Percentiles rank a stretch among this genome's conserved stretches.
These are phyloP conservation scores for Chromoteleia sp. DNA, from an alignment of 2,888 invertebrate genomes.

Conservation along the genomic window DNA sequence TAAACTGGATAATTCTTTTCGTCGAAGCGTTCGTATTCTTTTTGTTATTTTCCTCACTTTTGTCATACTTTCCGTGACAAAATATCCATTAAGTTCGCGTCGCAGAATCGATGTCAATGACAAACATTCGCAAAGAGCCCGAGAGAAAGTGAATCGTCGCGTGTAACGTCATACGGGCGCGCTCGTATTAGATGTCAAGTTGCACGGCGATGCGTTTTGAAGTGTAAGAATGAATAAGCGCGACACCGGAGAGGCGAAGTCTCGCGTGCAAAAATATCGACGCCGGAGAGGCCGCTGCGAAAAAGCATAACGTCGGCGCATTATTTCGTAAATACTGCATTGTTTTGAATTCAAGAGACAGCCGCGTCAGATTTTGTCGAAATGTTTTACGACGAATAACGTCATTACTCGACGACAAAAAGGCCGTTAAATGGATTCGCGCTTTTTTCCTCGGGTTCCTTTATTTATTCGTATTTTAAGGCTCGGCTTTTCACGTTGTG, in stretches of 20 bases:
- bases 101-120: conserved; percentile 29
- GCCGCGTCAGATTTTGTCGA: conserved; percentile 49
- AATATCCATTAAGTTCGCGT: conserved; percentile 34
- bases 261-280: conserved; percentile 44
- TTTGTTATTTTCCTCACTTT: neutral
- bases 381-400: conserved; percentile 52
- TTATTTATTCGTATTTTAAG: conserved; percentile 1
- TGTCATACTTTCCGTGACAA: conserved; percentile 7
- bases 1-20: too few relatives aligned
- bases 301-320: conserved; percentile 36
- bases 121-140: conserved; percentile 24
- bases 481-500: conserved; percentile 14
- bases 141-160: conserved; percentile 48
- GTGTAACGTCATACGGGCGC: conserved; percentile 23
- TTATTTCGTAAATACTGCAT: conserved; percentile 55
- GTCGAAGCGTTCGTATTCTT: neutral
- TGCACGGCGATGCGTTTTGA: conserved; percentile 11
- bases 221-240: conserved; percentile 42
- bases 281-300: conserved; percentile 4
- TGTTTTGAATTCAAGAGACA: conserved; percentile 51
- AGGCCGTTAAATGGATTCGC: conserved; percentile 52
- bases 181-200: conserved; percentile 46
- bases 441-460: conserved; percentile 12
- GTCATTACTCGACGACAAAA: conserved; percentile 51
- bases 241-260: conserved; percentile 32